Base-by-base conservation (phyloP, 2,113 vertebrate genomes). In the Choloepus hoffmanni region DNA sequence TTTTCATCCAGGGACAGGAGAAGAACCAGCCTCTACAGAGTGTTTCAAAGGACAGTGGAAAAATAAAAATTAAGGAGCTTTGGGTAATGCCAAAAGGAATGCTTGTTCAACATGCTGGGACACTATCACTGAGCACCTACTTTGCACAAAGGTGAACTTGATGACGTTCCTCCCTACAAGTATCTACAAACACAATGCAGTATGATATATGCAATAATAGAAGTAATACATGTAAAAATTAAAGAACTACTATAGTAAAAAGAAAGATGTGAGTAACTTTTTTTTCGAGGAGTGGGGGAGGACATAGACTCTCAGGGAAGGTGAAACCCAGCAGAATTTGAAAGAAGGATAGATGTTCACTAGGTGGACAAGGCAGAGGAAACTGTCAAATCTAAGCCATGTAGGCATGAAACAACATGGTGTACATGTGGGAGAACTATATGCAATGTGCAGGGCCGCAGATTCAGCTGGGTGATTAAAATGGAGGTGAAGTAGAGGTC, bases 1-100 rank as follows among this genome's bases (percentile, higher is more conserved):
- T 82, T 82, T 81, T 82, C 58, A 82, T 70, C 85, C 28, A 82
- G n/a, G 26, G 15, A 53, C 81, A 33, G 23, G 7, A 76, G 28
- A 73, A 67, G 73, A 76, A 53, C 40, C 36, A 81, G 8, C 14
- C 40, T 15, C 48, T n/a, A n/a, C 18, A 50, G 30, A 50, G n/a
- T 60, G n/a, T 93, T 82, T 82, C 55, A 81, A 86, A 48, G n/a
- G 33, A n/a, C 24, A 93, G 72, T 90, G 36, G 60, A 67, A 86
- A 58, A 90, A 76, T 95, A 82, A 79, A 73, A 79, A 74, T 85
- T 68, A 81, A 89, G 10, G 85, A 67, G 58, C 58, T 30, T 85
- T 89, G 33, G 26, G 62, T 48, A 72, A 91, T 89, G 45, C 45
- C 45, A 26, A 43, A 90, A 48, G 33, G 74, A 23, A 30, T 70